Evolutionary conservation across 2,797 vertebrate species (phyloP).

Genomic region (Myripristis murdjan): DNA sequence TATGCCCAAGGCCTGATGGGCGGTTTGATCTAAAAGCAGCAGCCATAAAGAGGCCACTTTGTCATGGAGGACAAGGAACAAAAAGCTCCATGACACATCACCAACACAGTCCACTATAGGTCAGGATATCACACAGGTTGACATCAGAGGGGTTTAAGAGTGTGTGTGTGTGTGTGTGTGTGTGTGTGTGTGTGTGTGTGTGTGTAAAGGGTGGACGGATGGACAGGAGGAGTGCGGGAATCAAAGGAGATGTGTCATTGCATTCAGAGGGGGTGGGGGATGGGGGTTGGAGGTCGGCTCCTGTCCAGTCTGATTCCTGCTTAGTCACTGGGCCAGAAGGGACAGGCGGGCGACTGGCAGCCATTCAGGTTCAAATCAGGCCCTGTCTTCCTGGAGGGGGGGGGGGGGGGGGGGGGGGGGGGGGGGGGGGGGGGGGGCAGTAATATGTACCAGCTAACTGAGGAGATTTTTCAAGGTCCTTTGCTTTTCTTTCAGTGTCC

Average conservation of each 20-base stretch:
- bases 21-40: slow-evolving; percentile 54
- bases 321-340: slow-evolving; percentile 72
- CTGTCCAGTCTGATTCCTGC: slow-evolving; percentile 74
- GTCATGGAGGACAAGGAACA: slow-evolving; percentile 53
- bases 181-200: slow-evolving; percentile 24
- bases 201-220: slow-evolving; percentile 23
- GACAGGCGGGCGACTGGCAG: slow-evolving; percentile 38
- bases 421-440: too few species aligned
- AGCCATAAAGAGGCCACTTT: slow-evolving; percentile 46
- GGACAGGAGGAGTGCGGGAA: slow-evolving; percentile 27
- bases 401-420: too few species aligned
- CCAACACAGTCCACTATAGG: slow-evolving; percentile 36
- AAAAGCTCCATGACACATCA: slow-evolving; percentile 68
- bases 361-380: slow-evolving; percentile 34
- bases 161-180: slow-evolving; percentile 7
- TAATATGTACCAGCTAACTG: slow-evolving; percentile 22
- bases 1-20: slow-evolving; percentile 16
- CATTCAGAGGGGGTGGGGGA: too few species aligned
- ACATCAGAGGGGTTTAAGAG: slow-evolving; percentile 23
- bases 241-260: slow-evolving; percentile 74
- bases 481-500: not conserved
- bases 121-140: slow-evolving; percentile 56
- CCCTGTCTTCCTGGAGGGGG: not conserved
- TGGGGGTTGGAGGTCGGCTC: slow-evolving; percentile 57
- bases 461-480: slow-evolving; percentile 11